Base-by-base conservation (phyloP, 2,113 vertebrate genomes). In the Chaetorhynchus papuensis region DNA sequence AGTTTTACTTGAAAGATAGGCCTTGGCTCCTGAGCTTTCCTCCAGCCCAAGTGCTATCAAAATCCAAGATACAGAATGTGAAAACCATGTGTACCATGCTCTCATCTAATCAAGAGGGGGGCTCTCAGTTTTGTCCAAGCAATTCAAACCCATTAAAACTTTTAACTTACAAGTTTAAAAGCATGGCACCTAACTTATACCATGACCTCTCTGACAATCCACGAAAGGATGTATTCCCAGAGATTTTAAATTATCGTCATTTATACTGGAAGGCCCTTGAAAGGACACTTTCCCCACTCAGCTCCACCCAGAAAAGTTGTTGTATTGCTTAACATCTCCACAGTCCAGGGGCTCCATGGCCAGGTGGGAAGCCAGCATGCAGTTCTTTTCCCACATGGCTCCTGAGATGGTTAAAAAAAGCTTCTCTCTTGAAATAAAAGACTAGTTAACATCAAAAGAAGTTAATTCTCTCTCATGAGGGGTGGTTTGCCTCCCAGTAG, bases 311-410 rank as follows among this genome's bases (percentile, higher is more conserved):
- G 65, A 65, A 78, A 79, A 79, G 31, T 49, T 81, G 12, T 6
- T 39, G 47, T 20, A 42, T 50, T 79, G 42, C 69, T 71, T 41
- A 59, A 79, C 21, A 57, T 26, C 69, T 88, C 47, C 66, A 66
- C 0, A 1, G 65, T 16, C 53, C 35, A 9, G 49, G 33, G 14
- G 26, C 10, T 70, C 26, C 11, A 0, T 2, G 2, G 27, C 33
- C 1, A 2, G 9, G 24, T 44, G 37, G 60, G 52, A 90, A 92
- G 56, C n/a, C 56, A 88, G 21, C 42, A 37, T 31, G 12, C 28
- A 26, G 42, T 12, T 88, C 44, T 79, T 61, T 57, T 91, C 50
- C 15, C 30, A 81, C 6, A 8, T 8, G 41, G 18, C 26, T 84
- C 35, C 42, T 60, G 39, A 61, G 33, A 56, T 37, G 11, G 41